Evolutionary conservation across 2,113 vertebrate genomes (phyloP).

Genomic region (Neolamprologus fasciatus): DNA sequence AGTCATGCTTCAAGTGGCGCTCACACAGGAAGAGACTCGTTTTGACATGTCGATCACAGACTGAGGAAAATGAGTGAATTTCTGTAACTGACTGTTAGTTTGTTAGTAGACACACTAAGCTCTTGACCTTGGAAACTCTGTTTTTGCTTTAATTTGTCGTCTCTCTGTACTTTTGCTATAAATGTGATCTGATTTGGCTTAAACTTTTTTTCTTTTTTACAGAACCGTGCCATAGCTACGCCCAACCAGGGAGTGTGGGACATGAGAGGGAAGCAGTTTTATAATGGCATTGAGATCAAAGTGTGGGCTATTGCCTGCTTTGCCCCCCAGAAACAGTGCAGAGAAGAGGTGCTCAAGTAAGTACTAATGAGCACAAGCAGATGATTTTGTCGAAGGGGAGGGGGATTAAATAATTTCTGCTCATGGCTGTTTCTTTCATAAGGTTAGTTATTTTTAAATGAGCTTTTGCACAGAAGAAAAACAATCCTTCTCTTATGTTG

Average conservation of each 20-base stretch:
- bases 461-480: background rate
- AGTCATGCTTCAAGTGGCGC: background rate
- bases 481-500: background rate
- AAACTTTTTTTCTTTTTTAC: conserved; percentile 28
- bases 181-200: background rate
- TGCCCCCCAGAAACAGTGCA: conserved; percentile 97
- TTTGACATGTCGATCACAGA: background rate
- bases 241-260: conserved; percentile 99
- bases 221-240: conserved; percentile 98
- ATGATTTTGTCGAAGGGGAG: background rate
- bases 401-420: background rate
- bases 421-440: background rate
- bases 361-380: conserved; percentile 28
- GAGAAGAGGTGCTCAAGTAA: conserved; percentile 99
- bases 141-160: background rate
- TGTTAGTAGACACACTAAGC: background rate
- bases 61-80: background rate
- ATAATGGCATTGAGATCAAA: conserved; percentile 99
- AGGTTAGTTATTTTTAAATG: background rate
- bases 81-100: background rate
- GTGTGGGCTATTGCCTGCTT: conserved; percentile 99
- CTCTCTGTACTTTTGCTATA: background rate
- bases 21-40: background rate
- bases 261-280: conserved; percentile 99
- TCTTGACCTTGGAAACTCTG: background rate